Evolutionary conservation across 2,888 invertebrate species (phyloP).

Genomic region (Matsumyia berberina): DNA sequence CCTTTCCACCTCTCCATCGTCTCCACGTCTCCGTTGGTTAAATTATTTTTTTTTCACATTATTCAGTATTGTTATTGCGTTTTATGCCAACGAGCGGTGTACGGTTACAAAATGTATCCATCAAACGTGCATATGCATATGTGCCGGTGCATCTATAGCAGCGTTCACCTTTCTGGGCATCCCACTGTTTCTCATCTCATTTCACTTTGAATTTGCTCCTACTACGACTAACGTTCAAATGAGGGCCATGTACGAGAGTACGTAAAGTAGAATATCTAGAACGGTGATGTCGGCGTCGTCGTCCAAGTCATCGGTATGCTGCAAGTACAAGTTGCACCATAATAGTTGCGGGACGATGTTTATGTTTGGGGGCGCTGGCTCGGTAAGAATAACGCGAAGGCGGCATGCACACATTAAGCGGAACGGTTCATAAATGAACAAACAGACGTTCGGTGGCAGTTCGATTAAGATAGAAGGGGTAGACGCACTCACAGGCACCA

Average conservation of each 20-base stretch:
- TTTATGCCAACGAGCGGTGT: conserved; percentile 67
- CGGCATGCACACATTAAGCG: conserved; percentile 48
- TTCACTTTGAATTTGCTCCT: conserved; percentile 24
- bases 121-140: conserved; percentile 45
- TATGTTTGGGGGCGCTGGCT: conserved; percentile 16
- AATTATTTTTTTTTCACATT: conserved; percentile 23
- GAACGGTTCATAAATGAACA: conserved; percentile 38
- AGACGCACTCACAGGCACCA: conserved; percentile 1
- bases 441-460: conserved; percentile 45
- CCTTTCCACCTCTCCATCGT: conserved; percentile 44
- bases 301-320: conserved; percentile 11
- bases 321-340: conserved; percentile 37
- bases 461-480: conserved; percentile 8
- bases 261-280: conserved; percentile 42
- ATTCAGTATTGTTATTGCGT: conserved; percentile 61
- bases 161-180: conserved; percentile 60
- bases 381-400: conserved; percentile 38
- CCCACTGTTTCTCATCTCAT: conserved; percentile 49
- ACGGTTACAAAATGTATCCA: conserved; percentile 72
- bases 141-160: conserved; percentile 22
- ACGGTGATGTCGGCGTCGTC: conserved; percentile 38
- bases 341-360: conserved; percentile 35
- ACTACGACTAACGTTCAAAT: conserved; percentile 44
- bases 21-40: conserved; percentile 14
- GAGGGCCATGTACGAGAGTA: too few relatives aligned